Evolutionary conservation across 2,113 vertebrate genomes (phyloP), one percentile per base, ranked within the genome.

Genomic region (Archocentrus centrarchus): DNA sequence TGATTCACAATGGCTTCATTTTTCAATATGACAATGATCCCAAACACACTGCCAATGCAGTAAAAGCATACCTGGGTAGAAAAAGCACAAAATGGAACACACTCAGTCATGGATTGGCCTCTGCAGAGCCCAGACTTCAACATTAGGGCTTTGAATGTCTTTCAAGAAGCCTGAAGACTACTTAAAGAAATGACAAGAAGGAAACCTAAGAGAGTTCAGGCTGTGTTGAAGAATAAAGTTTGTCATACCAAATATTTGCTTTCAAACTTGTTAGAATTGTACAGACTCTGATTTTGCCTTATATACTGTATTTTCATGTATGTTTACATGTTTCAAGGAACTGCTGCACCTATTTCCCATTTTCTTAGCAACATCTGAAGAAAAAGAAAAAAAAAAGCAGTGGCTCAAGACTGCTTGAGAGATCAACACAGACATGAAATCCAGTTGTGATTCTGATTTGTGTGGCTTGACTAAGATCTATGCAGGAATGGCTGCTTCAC

Each of bases 381-480:
- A 32, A 27, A 8, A 27, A 27, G 8, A 27, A 27, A 27, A 27
- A 27, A 27, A 27, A 27, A 27, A 24, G 44, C 39, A 14, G 39
- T 10, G 8, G n/a, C 15, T 0, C 63, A 44, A 66, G 24, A 24
- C 24, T 24, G 24, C 24, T 24, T 79, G 62, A 86, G 59, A 78
- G 5, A 59, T 82, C 24, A 84, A 66, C 66, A 75, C 63, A 82
- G 80, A 66, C 61, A 57, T 59, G 47, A 83, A 58, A 63, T 60
- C 70, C 27, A 77, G 80, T 77, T 80, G 35, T 57, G 30, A 83
- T 83, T 70, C 55, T 64, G 75, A 79, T 88, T 79, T 50, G 17
- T 59, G 44, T 32, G 30, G 41, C 32, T 61, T 14, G 3, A 70
- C 24, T 83, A 37, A 79, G 44, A 47, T 79, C 66, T 30, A 60